Evolutionary conservation across 2,888 invertebrate species (phyloP), one percentile per base, ranked within the genome.

Genomic region (Lypha dubia): DNA sequence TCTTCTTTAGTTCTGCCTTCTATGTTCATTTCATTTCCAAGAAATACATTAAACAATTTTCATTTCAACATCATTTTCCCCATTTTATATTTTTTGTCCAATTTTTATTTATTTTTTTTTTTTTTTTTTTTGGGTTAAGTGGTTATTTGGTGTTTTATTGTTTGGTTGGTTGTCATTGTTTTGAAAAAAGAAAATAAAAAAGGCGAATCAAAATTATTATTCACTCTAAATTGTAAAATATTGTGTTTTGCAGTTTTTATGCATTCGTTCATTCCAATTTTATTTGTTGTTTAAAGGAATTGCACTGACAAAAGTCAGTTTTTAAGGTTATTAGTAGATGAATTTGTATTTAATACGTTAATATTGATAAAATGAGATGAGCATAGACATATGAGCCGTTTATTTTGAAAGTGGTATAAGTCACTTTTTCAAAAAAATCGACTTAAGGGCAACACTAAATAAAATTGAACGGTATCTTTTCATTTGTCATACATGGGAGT

Each of bases 121-220:
- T 53, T 9, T 46, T 71, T 63, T 41, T 83, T 83, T 75, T 65
- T 83, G 22, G 79, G 83, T 80, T 84, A 84, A 84, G 83, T 84
- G 79, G 83, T 71, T 76, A 79, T 84, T 84, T 71, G 71, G 79
- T 79, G 51, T 65, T 63, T 15, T 65, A 74, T 56, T 65, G 46
- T 74, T 74, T 41, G 38, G 20, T 32, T 32, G 46, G 60, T 35
- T 65, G 63, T 15, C 51, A 70, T 46, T 56, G 46, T 35, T 65
- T 28, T 11, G 17, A 65, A 49, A 46, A 79, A 35, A 35, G 35
- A 76, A 76, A 56, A 67, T 3, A 71, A 67, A 53, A 56, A 62
- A 62, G 11, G 46, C n/a, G n/a, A n/a, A n/a, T n/a, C n/a, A n/a
- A n/a, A n/a, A n/a, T n/a, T n/a, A n/a, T 56, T 71, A 17, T 79